Evolutionary conservation across 1,140 invertebrate species (phyloP).

Genomic region (Probaryconus sp.): DNA sequence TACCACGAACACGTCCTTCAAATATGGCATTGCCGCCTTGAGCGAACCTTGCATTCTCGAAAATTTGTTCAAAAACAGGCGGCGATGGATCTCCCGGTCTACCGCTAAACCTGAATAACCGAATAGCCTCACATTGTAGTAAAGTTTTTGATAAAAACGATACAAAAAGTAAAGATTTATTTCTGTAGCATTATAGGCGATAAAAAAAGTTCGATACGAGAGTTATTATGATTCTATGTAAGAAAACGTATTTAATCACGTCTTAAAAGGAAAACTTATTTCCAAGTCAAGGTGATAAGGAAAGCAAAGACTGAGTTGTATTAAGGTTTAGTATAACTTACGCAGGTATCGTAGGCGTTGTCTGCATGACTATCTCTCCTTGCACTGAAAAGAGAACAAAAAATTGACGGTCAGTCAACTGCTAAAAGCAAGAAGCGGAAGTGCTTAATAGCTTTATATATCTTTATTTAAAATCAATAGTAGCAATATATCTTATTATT

Average conservation of each 20-base stretch:
- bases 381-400: constrained; percentile 70
- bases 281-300: constrained; percentile 26
- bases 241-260: not conserved
- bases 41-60: constrained; percentile 94
- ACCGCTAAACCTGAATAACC: constrained; percentile 71
- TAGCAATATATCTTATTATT: too few species aligned
- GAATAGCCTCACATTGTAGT: too few species aligned
- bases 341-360: constrained; percentile 74
- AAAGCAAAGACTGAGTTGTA: constrained; percentile 24
- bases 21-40: constrained; percentile 95
- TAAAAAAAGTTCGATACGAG: not conserved
- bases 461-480: not conserved
- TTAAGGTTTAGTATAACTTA: constrained; percentile 66
- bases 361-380: constrained; percentile 76
- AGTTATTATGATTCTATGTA: not conserved
- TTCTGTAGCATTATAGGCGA: too few species aligned
- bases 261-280: constrained; percentile 29
- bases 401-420: constrained; percentile 53
- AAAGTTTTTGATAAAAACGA: too few species aligned
- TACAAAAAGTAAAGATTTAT: constrained; percentile 5
- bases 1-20: constrained; percentile 92
- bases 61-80: constrained; percentile 95
- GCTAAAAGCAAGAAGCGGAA: constrained; percentile 9
- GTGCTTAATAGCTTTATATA: not conserved
- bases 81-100: constrained; percentile 86